Evolutionary conservation across 2,113 vertebrate genomes (phyloP), one percentile per base, ranked within the genome.

Genomic region (Lycaon pictus): DNA sequence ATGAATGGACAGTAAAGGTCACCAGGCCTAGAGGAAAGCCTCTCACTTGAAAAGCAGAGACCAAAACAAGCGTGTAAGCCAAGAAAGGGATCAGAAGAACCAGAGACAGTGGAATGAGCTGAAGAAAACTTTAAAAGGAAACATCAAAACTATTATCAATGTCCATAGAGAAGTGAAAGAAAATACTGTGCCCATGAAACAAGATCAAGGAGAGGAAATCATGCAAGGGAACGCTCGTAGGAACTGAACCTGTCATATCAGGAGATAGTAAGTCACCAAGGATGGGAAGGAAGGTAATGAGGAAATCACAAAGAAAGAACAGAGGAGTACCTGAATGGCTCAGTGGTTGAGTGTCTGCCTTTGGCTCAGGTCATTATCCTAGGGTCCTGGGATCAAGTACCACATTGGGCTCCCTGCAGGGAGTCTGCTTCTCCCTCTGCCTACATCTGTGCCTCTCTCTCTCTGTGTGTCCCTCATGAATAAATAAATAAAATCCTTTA

Each of bases 121-220:
- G 43, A 90, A 88, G 90, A 69, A 88, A 93, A 72, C 19, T 23
- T 53, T 19, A 71, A 89, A 35, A 60, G 27, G 35, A 32, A 67
- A 37, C 10, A 81, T n/a, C 37, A 56, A 72, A 51, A 63, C 20
- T 60, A 62, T 3, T 25, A 35, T 76, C 58, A 76, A 43, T 84
- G 62, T 71, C 11, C 51, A 87, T 9, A 72, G 60, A 96, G 85
- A 92, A 86, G 15, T 81, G 74, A 95, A 88, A 93, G 43, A 82
- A 86, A 93, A 76, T 92, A 71, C 12, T 94, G 5, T 2, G 55
- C 51, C 35, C 60, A 62, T n/a, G 63, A 93, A 90, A 72, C 2
- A 71, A 53, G 37, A 89, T 27, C 29, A 87, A 82, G 69, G 35
- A 90, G 76, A 97, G 55, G 23, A 84, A 67, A 35, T 43, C 37